Evolutionary conservation across 2,797 vertebrate genomes (phyloP), one percentile per base, ranked within the genome.

Genomic region (Silurus lanzhouensis): DNA sequence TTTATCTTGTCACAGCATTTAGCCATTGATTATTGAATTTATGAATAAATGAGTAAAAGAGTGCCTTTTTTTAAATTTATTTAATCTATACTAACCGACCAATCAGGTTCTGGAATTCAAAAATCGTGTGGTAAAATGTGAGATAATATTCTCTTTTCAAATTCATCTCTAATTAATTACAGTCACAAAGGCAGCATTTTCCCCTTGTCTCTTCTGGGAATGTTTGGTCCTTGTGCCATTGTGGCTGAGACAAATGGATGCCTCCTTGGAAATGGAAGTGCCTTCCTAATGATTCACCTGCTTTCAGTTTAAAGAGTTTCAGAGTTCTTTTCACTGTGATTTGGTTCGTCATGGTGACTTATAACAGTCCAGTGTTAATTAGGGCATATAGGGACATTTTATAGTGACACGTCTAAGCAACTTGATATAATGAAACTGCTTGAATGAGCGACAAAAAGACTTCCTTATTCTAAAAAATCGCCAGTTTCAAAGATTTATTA

Each of bases 211-310:
- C 6, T 6, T 57, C 3, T 27, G 52, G 6, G 13, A 75, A 19
- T 27, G 72, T 13, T 57, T 19, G 2, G 25, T 57, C 22, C 15
- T 1, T 55, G 48, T 2, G 13, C 15, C 1, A 57, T 27, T 57
- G 48, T 25, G n/a, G 3, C 52, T 27, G 13, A 38, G 25, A 60
- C 9, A 77, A 58, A 77, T 22, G 57, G 27, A 38, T 61, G 22
- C 13, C 4, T 76, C 38, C n/a, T 31, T 48, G 31, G 78, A 78
- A 77, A 84, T 68, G 17, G 60, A 48, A 82, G 15, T 67, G 52
- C 58, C 76, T 64, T 84, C 52, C 87, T 77, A 87, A 76, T 87
- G 79, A 88, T 72, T 87, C 3, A 25, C 60, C 79, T 52, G n/a
- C n/a, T 82, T 86, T 82, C 52, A 78, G 57, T 14, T 78, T 76